These are phyloP conservation scores for Cyclargus thomasi DNA, from an alignment of 1,140 invertebrate species.

Conservation along the genomic window DNA sequence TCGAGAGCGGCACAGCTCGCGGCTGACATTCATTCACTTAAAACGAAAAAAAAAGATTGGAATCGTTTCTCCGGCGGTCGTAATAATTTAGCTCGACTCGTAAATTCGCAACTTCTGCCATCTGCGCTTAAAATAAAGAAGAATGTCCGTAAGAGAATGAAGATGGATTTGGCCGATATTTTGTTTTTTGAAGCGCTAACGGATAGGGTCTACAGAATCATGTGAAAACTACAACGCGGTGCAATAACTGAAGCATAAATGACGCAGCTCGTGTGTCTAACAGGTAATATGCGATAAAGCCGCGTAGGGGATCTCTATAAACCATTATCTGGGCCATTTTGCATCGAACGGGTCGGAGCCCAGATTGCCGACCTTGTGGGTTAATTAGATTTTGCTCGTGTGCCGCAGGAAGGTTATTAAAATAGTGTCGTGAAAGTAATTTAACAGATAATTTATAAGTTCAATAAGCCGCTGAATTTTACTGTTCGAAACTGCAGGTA, in stretches of 20 bases:
- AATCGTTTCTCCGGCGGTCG: neutral
- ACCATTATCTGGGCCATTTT: neutral
- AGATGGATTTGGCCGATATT: neutral
- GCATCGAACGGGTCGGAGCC: neutral
- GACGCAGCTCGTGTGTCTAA: neutral
- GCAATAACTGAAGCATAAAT: neutral
- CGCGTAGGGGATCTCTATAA: neutral
- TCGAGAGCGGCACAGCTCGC: neutral
- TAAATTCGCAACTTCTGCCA: neutral
- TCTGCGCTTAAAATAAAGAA: neutral
- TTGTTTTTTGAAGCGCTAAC: neutral
- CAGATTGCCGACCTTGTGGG: neutral
- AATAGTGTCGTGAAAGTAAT: neutral
- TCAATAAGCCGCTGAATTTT: neutral
- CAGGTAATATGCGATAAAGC: constrained; percentile 2
- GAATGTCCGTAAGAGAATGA: neutral
- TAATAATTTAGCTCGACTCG: neutral
- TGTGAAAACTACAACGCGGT: neutral
- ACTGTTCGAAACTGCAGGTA: neutral
- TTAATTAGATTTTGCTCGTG: neutral
- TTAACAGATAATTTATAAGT: neutral
- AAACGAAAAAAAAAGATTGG: neutral
- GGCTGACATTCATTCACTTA: neutral
- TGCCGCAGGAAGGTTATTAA: neutral
- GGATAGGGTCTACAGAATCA: neutral